Percentiles rank a stretch among this genome's conserved stretches.
phyloP scores from a whole-genome alignment of 1,140 invertebrate genomes.

The Hycleus cichorii region DNA sequence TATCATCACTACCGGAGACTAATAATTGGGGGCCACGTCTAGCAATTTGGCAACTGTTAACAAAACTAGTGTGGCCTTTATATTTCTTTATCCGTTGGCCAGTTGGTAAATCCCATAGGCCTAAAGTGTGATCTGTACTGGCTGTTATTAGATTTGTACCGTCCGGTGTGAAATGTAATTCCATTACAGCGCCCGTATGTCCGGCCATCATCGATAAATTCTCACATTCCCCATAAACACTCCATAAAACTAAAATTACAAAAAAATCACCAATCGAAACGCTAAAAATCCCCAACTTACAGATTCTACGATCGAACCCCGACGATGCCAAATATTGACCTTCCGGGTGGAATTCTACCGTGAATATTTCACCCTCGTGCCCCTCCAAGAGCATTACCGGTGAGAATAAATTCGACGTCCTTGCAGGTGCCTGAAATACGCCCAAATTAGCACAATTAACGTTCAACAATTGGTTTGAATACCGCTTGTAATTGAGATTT shows the following conservation, averaged over 20 bases:
- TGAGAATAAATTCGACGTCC: constrained; percentile 82
- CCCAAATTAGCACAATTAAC: constrained; percentile 8
- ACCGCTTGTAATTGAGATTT: constrained; percentile 58
- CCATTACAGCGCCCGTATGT: constrained; percentile 94
- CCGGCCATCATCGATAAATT: constrained; percentile 89
- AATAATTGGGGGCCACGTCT: constrained; percentile 82
- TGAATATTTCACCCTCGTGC: constrained; percentile 94
- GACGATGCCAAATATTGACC: constrained; percentile 88
- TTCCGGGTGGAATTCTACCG: constrained; percentile 91
- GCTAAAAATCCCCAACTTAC: constrained; percentile 54
- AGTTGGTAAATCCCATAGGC: constrained; percentile 89
- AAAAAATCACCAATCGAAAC: constrained; percentile 3
- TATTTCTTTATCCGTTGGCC: constrained; percentile 85
- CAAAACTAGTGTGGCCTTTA: constrained; percentile 85
- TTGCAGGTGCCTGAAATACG: constrained; percentile 47
- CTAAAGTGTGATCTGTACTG: constrained; percentile 91
- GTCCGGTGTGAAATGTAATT: constrained; percentile 93
- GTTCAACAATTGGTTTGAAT: not conserved
- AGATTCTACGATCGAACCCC: constrained; percentile 95
- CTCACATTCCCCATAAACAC: constrained; percentile 96
- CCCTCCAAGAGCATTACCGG: constrained; percentile 97
- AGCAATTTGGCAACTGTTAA: constrained; percentile 75
- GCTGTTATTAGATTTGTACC: constrained; percentile 84
- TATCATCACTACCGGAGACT: constrained; percentile 93
- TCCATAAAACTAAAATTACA: constrained; percentile 80